Evolutionary conservation across 2,113 vertebrate species (phyloP), one percentile per base, ranked within the genome.

Genomic region (Typhlomys cinereus): DNA sequence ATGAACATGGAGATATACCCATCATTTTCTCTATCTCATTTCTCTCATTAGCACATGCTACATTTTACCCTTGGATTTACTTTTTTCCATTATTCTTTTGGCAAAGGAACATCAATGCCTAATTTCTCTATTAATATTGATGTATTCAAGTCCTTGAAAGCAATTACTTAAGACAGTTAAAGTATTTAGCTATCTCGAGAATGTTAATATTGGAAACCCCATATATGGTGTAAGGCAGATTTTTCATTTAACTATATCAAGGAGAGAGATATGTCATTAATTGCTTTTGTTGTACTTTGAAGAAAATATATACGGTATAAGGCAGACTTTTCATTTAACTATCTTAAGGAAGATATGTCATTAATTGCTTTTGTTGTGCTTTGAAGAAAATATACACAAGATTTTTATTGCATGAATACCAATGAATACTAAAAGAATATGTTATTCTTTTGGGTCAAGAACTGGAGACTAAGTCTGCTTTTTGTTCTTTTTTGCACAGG

Each of bases 71-170:
- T 57, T 41, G 2, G 15, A 93, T 94, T 96, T 94, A 96, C 93
- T 95, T 96, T 94, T 88, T 85, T n/a, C 75, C 79, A 69, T 90
- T 74, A 39, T 61, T 85, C 21, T 81, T 61, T n/a, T 4, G 12
- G 46, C 29, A 79, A 95, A 91, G 69, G 11, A 70, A 93, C 1
- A 36, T 78, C 75, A 94, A 70, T 62, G 48, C 36, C 69, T 94
- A 88, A 92, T 91, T 95, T 96, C 82, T 95, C 76, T 88, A 75
- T 95, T 95, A 95, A 94, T 78, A 91, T 73, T 83, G 62, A 95
- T 81, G 25, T 3, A 0, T 86, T 92, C 80, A 94, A 90, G 69
- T 80, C 90, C 88, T 93, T 81, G 78, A 75, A 93, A 85, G 59
- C 80, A 95, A 31, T 92, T 96, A 89, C 34, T 96, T 90, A 85